A percentile compares a stretch with the other conserved stretches of the same genome.
These are phyloP conservation scores for Metaphire vulgaris DNA, from an alignment of 1,140 invertebrate genomes.

Conservation along the genomic window DNA sequence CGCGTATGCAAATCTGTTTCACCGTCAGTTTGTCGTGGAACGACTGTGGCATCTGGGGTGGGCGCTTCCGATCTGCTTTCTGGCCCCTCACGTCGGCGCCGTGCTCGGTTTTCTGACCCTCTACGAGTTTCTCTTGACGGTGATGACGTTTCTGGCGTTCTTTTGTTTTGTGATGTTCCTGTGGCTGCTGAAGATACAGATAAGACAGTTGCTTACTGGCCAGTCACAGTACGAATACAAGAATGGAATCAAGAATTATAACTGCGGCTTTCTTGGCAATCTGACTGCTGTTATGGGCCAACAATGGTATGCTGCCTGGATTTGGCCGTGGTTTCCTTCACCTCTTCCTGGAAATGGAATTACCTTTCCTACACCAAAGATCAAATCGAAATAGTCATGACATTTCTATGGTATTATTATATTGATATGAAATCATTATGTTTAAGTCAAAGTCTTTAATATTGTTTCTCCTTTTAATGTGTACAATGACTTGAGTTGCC, in stretches of 20 bases:
- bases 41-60: conserved; percentile 26
- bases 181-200: conserved; percentile 35
- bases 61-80: conserved; percentile 33
- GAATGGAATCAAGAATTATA: conserved; percentile 32
- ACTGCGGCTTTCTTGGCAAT: conserved; percentile 54
- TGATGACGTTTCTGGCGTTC: conserved; percentile 34
- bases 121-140: conserved; percentile 35
- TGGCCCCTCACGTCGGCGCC: conserved; percentile 36
- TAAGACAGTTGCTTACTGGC: conserved; percentile 34
- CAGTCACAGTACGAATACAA: conserved; percentile 39
- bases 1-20: conserved; percentile 13
- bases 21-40: conserved; percentile 1
- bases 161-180: conserved; percentile 35
- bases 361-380: neutral
- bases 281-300: conserved; percentile 63
- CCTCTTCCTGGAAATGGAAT: conserved; percentile 53
- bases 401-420: no score
- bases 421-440: no score
- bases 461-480: no score
- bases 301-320: conserved; percentile 65
- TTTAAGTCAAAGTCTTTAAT: no score
- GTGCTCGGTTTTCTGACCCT: conserved; percentile 35
- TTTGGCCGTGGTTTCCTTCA: conserved; percentile 69
- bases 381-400: neutral
- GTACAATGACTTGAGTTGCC: no score